These are phyloP conservation scores for Lordiphosa mommai DNA, from an alignment of 1,140 invertebrate species.

Conservation along the genomic window DNA sequence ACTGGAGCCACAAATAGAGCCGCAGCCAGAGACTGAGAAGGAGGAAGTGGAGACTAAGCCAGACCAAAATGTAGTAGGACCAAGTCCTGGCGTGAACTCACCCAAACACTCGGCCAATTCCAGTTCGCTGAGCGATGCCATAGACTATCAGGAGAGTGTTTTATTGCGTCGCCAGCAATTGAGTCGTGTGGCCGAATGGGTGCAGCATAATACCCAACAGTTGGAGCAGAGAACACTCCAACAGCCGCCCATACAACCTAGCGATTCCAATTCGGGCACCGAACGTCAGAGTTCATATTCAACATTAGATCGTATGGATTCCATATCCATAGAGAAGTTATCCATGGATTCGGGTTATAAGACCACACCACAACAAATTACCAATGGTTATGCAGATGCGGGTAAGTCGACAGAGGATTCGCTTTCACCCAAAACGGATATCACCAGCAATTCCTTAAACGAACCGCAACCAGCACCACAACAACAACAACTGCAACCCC, in stretches of 20 bases:
- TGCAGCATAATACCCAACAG: constrained; percentile 81
- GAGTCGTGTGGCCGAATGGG: constrained; percentile 86
- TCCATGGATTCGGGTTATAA: constrained; percentile 78
- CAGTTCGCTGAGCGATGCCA: constrained; percentile 69
- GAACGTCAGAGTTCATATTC: constrained; percentile 70
- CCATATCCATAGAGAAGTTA: constrained; percentile 74
- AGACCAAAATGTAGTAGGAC: neutral
- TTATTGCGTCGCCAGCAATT: constrained; percentile 82
- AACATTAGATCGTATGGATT: constrained; percentile 70
- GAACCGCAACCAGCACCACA: constrained; percentile 11
- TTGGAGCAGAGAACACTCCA: constrained; percentile 62
- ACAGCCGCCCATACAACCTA: constrained; percentile 34
- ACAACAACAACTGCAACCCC: neutral
- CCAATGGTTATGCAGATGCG: constrained; percentile 60
- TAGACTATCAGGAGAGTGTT: constrained; percentile 75
- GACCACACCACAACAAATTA: constrained; percentile 69
- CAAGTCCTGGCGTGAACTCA: constrained; percentile 13
- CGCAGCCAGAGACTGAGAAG: constrained; percentile 40
- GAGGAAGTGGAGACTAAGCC: constrained; percentile 10
- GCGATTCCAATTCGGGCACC: constrained; percentile 65
- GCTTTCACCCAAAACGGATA: constrained; percentile 66
- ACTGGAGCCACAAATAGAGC: constrained; percentile 56
- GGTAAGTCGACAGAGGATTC: constrained; percentile 68
- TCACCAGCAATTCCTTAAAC: constrained; percentile 54
- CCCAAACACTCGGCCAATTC: constrained; percentile 71